phyloP scores from a whole-genome alignment of 2,888 invertebrate species.

The Marronus borbonicus region DNA sequence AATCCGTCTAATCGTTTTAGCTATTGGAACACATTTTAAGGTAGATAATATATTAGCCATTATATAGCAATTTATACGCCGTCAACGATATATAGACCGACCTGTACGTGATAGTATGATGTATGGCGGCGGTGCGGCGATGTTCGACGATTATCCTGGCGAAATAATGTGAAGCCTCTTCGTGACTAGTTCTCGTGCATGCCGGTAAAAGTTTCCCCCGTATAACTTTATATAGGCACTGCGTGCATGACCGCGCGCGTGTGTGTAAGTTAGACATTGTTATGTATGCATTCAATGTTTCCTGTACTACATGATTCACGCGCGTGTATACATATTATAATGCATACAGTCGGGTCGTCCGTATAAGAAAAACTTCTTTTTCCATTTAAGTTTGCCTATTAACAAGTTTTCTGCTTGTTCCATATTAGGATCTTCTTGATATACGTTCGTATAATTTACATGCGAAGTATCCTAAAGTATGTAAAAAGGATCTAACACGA shows the following conservation, averaged over 20 bases:
- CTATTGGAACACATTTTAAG: background rate
- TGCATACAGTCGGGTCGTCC: background rate
- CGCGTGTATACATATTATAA: slow-evolving; percentile 36
- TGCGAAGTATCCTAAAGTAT: background rate
- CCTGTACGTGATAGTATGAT: slow-evolving; percentile 32
- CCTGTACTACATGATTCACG: slow-evolving; percentile 33
- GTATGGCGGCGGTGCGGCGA: background rate
- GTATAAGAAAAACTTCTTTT: slow-evolving; percentile 25
- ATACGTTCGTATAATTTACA: slow-evolving; percentile 2
- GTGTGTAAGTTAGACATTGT: slow-evolving; percentile 26
- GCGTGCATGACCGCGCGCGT: background rate
- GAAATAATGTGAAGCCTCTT: slow-evolving; percentile 29
- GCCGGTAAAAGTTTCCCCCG: slow-evolving; percentile 22
- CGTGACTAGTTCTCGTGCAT: slow-evolving; percentile 36
- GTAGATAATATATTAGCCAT: slow-evolving; percentile 16
- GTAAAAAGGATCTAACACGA: no score
- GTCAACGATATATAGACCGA: slow-evolving; percentile 32
- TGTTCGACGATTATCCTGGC: slow-evolving; percentile 20
- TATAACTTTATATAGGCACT: slow-evolving; percentile 14
- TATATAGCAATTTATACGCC: slow-evolving; percentile 11
- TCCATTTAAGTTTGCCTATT: slow-evolving; percentile 31
- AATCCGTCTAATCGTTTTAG: background rate
- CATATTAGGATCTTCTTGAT: slow-evolving; percentile 3
- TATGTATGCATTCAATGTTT: slow-evolving; percentile 37
- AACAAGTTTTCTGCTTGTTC: slow-evolving; percentile 27